Evolutionary conservation across 2,113 vertebrate species (phyloP).

Genomic region (Sitta europaea): DNA sequence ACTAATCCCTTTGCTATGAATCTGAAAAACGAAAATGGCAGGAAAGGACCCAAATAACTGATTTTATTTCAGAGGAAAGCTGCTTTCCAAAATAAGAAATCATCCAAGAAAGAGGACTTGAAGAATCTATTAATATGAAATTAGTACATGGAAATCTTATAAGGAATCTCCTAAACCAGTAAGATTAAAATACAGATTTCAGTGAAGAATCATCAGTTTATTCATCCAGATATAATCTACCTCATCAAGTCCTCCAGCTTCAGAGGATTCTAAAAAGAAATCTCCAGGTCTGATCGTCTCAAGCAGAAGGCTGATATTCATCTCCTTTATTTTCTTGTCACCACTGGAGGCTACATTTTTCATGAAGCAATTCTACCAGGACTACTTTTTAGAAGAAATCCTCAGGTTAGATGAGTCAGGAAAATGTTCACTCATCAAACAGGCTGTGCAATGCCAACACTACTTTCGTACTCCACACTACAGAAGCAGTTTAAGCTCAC

Average conservation of each 20-base stretch:
- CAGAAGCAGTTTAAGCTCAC: neutral
- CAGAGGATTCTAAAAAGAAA: neutral
- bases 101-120: neutral
- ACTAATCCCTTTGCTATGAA: neutral
- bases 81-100: neutral
- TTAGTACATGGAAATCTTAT: neutral
- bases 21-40: neutral
- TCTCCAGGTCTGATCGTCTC: neutral
- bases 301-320: neutral
- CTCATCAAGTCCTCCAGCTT: neutral
- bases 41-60: neutral
- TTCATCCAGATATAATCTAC: neutral
- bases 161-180: neutral
- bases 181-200: neutral
- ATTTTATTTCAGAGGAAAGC: neutral
- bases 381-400: neutral
- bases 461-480: neutral
- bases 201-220: neutral
- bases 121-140: neutral
- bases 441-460: neutral
- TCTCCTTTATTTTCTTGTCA: neutral
- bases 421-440: neutral
- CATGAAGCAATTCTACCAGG: neutral
- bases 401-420: too few relatives aligned
- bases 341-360: neutral